phyloP scores from a whole-genome alignment of 2,113 vertebrate genomes.

The Tetraodon nigroviridis region DNA sequence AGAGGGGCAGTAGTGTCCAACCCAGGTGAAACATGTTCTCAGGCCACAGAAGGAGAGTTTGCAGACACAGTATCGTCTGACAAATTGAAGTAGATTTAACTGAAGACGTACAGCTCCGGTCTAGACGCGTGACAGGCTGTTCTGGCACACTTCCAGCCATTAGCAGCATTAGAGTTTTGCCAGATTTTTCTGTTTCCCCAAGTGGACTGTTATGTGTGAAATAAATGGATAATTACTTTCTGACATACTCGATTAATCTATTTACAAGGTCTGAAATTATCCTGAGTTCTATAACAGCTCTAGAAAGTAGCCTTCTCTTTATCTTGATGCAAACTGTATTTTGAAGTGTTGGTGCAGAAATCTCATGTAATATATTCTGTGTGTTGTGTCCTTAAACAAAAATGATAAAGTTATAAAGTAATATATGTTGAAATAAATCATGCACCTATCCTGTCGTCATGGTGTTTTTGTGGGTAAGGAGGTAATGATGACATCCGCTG shows the following conservation, averaged over 20 bases:
- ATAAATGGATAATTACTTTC: background rate
- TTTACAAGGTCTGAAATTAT: conserved; percentile 22
- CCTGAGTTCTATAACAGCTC: conserved; percentile 25
- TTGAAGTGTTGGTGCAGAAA: conserved; percentile 37
- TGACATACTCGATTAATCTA: conserved; percentile 1
- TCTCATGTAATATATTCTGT: conserved; percentile 53
- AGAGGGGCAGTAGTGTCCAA: conserved; percentile 11
- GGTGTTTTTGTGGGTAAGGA: conserved; percentile 26
- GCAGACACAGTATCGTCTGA: background rate
- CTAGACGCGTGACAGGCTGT: background rate
- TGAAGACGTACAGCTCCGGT: background rate
- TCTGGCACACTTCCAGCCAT: conserved; percentile 19
- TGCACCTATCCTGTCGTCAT: conserved; percentile 40
- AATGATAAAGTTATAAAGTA: conserved; percentile 16
- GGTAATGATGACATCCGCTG: background rate
- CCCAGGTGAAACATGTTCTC: conserved; percentile 17
- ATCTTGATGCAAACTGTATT: conserved; percentile 35
- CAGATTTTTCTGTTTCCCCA: conserved; percentile 16
- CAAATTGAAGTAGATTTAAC: background rate
- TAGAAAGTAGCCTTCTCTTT: conserved; percentile 42
- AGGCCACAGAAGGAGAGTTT: background rate
- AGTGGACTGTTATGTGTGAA: conserved; percentile 44
- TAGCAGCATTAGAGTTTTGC: conserved; percentile 7
- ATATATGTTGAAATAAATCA: conserved; percentile 70
- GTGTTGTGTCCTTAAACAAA: conserved; percentile 56